Percentiles rank a stretch among this genome's conserved stretches.
phyloP scores from a whole-genome alignment of 2,888 invertebrate species.

The Dioctria rufipes region DNA sequence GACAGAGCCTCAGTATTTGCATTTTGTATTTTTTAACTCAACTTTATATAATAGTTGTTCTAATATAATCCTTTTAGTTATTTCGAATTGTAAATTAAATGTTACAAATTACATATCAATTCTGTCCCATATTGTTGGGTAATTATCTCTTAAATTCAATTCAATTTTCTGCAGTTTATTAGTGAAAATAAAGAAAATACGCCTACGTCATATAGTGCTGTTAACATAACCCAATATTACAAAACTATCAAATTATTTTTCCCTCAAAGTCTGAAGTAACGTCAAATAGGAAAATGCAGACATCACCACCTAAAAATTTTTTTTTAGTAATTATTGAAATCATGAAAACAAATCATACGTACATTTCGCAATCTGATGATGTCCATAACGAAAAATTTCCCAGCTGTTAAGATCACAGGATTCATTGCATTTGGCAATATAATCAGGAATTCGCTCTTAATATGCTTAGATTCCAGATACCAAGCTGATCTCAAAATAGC shows the following conservation, averaged over 20 bases:
- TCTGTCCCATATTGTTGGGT: too few relatives aligned
- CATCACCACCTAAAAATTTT: constrained; percentile 11
- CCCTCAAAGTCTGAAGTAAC: constrained; percentile 2
- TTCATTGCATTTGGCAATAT: constrained; percentile 50
- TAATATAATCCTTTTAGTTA: too few relatives aligned
- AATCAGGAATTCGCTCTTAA: constrained; percentile 52
- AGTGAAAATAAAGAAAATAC: too few relatives aligned
- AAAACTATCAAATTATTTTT: background rate
- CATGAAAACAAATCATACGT: background rate
- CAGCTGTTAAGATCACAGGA: constrained; percentile 55
- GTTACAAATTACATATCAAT: too few relatives aligned
- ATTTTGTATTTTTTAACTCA: too few relatives aligned
- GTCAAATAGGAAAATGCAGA: constrained; percentile 16
- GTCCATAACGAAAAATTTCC: constrained; percentile 59
- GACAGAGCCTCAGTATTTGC: too few relatives aligned
- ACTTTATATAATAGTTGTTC: too few relatives aligned
- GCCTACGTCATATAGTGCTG: too few relatives aligned
- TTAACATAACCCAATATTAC: too few relatives aligned
- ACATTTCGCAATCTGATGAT: constrained; percentile 48
- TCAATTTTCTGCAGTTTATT: too few relatives aligned
- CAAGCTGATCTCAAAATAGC: constrained; percentile 56
- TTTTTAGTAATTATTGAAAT: background rate
- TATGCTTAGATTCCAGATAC: constrained; percentile 48
- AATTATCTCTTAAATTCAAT: too few relatives aligned
- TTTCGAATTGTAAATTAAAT: too few relatives aligned